phyloP scores from a whole-genome alignment of 2,888 invertebrate genomes.

The Phymatocera aterrima region DNA sequence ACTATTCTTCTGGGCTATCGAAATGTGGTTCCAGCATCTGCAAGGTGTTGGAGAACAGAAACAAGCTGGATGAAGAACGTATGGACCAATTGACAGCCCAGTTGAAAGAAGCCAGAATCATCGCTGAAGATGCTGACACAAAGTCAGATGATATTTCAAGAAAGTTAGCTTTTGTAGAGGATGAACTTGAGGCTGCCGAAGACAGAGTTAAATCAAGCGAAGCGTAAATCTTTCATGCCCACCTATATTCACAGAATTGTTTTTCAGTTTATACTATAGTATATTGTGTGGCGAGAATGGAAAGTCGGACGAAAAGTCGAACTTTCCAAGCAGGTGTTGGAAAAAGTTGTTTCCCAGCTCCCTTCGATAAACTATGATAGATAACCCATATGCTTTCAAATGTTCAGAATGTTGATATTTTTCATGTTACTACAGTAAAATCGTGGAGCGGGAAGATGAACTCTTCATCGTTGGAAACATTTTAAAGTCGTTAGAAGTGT shows the following conservation, averaged over 20 bases:
- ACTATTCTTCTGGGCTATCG: not conserved
- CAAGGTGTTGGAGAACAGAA: slow-evolving; percentile 82
- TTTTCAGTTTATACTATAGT: not conserved
- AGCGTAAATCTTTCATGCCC: slow-evolving; percentile 65
- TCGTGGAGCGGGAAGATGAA: slow-evolving; percentile 83
- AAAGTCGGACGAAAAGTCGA: no score
- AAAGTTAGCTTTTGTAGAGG: slow-evolving; percentile 82
- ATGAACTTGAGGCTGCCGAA: slow-evolving; percentile 82
- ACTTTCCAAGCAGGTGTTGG: no score
- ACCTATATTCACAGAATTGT: not conserved
- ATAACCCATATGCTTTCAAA: not conserved
- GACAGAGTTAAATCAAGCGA: slow-evolving; percentile 82
- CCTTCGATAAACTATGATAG: no score
- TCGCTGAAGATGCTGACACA: slow-evolving; percentile 83
- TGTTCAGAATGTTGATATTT: not conserved
- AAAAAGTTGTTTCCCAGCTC: no score
- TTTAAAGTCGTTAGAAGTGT: slow-evolving; percentile 83
- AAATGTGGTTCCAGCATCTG: slow-evolving; percentile 76
- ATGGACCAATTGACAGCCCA: slow-evolving; percentile 81
- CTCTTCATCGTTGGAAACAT: slow-evolving; percentile 84
- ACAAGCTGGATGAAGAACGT: slow-evolving; percentile 81
- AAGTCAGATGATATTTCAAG: slow-evolving; percentile 84
- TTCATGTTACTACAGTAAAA: slow-evolving; percentile 75
- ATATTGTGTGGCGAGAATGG: no score
- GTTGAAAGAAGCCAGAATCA: slow-evolving; percentile 81